These are phyloP conservation scores for Zosterops japonicus DNA, from an alignment of 2,113 vertebrate genomes.

Conservation along the genomic window DNA sequence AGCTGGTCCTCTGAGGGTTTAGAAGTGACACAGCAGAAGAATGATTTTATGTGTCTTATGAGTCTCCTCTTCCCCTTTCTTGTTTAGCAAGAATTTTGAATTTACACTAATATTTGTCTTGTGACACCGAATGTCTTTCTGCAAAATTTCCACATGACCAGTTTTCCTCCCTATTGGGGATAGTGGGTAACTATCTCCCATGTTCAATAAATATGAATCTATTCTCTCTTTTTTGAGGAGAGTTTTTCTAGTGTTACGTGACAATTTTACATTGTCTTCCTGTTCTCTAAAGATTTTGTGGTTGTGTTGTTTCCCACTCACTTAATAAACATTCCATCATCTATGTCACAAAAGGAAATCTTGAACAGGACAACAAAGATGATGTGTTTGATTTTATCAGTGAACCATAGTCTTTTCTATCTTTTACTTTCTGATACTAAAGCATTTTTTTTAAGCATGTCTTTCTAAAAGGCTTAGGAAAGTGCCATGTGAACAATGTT, in stretches of 20 bases:
- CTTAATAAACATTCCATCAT: background rate
- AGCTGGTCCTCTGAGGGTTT: background rate
- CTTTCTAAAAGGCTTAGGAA: background rate
- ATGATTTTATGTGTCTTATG: background rate
- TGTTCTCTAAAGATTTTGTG: background rate
- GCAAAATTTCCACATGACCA: background rate
- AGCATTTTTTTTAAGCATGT: background rate
- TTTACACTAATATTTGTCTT: background rate
- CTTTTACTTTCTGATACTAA: background rate
- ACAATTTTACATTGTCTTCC: background rate
- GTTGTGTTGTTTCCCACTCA: background rate
- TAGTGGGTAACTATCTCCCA: background rate
- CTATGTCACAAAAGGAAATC: background rate
- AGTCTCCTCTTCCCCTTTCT: background rate
- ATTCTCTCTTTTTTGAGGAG: rapidly evolving
- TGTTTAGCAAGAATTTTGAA: background rate
- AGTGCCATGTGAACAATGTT: background rate
- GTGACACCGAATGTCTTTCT: background rate
- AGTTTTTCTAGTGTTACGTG: background rate
- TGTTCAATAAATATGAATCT: background rate
- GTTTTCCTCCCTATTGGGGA: background rate
- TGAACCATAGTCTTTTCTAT: background rate
- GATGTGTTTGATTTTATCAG: background rate
- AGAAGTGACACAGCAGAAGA: background rate
- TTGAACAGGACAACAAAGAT: background rate